Base-by-base conservation (phyloP, 2,888 invertebrate genomes). In the Myathropa florea region DNA sequence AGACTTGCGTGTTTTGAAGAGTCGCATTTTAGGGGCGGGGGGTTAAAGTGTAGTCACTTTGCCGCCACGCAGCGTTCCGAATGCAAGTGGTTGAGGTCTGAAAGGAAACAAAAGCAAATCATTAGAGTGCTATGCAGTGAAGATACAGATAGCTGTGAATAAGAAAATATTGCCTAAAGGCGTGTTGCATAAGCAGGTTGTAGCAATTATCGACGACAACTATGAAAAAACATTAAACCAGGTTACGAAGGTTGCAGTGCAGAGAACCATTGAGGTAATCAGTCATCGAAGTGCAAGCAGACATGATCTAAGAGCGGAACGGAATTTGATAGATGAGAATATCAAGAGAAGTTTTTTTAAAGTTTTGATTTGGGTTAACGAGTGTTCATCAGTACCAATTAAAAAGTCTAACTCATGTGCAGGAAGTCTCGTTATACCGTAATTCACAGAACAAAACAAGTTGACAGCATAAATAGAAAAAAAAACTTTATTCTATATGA, bases 1-100 rank as follows among this genome's bases (percentile, higher is more conserved):
- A 55, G 92, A 92, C 91, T 92, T 92, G 89, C 92, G 92, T 83
- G 91, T 90, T 90, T 92, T 92, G 85, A 93, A 93, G 80, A 92
- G 91, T 89, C 92, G 92, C 92, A 93, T 93, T 73, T 88, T 89
- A 12, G 63, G 21, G 24, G 64, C 21, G 53, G 30, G 24, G 39
- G 68, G 23, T 39, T 23, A 14, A 6, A 23, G 46, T 71, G 10
- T 18, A 30, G 10, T 63, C 30, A 26, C 23, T 36, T 21, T 28
- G 30, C 14, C 46, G 57, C 53, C 24, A 57, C 63, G 33, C 65
- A 57, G 36, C 24, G 59, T 24, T 70, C 33, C 12, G n/a, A 60
- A 72, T 39, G 53, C 46, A 55, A 76, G 23, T 46, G 46, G 30
- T n/a, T 46, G 18, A 28, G 59, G 39, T 80, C 70, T 76, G 75